These are phyloP conservation scores for Chouioia cunea DNA, from an alignment of 2,888 invertebrate species.

Conservation along the genomic window DNA sequence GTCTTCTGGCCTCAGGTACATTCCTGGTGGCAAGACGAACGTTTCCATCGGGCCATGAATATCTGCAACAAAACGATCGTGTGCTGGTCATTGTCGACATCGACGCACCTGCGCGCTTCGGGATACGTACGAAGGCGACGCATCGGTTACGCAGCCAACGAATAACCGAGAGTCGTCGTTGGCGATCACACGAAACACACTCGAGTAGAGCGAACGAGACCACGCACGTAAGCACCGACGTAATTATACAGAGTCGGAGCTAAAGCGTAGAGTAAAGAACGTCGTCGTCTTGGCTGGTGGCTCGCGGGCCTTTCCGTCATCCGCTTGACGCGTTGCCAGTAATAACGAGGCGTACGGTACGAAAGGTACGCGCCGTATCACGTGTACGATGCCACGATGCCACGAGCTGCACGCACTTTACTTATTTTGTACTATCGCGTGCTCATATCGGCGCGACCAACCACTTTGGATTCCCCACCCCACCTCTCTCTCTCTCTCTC, in stretches of 20 bases:
- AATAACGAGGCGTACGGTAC: slow-evolving; percentile 52
- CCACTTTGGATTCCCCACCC: neutral
- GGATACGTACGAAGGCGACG: no score
- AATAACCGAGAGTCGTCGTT: no score
- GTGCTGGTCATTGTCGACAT: no score
- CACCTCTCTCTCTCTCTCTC: neutral
- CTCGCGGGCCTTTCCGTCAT: slow-evolving; percentile 28
- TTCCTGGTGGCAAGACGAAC: slow-evolving; percentile 72
- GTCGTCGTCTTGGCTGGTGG: no score
- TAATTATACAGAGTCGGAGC: no score
- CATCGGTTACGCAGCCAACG: no score
- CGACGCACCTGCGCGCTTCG: no score
- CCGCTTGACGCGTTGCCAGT: slow-evolving; percentile 50
- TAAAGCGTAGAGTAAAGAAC: no score
- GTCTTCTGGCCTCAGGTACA: slow-evolving; percentile 85
- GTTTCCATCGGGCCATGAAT: slow-evolving; percentile 63
- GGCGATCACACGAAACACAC: no score
- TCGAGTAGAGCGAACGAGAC: no score
- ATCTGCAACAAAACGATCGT: slow-evolving; percentile 57
- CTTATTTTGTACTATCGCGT: slow-evolving; percentile 35
- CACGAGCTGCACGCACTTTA: slow-evolving; percentile 26
- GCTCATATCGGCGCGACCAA: slow-evolving; percentile 30
- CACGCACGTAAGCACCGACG: no score
- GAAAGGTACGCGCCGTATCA: slow-evolving; percentile 43
- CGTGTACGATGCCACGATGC: neutral